Base-by-base conservation (phyloP, 1,140 invertebrate genomes). In the Leguminivora glycinivorella region DNA sequence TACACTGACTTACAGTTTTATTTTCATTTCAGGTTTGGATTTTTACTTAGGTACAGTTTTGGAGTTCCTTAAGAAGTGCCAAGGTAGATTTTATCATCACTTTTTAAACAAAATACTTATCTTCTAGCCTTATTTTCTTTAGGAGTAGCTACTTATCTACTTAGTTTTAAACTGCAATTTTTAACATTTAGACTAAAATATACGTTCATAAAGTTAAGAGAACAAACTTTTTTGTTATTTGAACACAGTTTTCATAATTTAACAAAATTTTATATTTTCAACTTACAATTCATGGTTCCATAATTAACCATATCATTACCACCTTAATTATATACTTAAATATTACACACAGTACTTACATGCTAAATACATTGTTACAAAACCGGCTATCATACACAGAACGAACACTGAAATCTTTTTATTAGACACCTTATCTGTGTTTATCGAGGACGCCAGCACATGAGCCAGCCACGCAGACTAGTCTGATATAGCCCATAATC, bases 291-390 rank as follows among this genome's bases (percentile, higher is more conserved):
- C 6, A 29, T 14, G 31, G 25, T 31, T 63, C n/a, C 26, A 63
- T 29, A 19, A 26, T 63, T 63, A 63, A n/a, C 5, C 25, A 31
- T 63, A 63, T 60, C 26, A 60, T 29, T 17, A 31, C 4, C 25
- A 29, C n/a, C 26, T 31, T 63, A 58, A 58, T 29, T 29, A 52
- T n/a, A 17, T 43, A 34, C 31, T 34, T 43, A n/a, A n/a, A n/a
- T n/a, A 47, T 47, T 47, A 52, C 47, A 22, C 22, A 52, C 40
- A 26, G 24, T 60, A 26, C 58, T 63, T 63, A 63, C 29, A 29
- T 34, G 26, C 26, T 63, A 63, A 29, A 31, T 17, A 63, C 25
- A 29, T 31, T 6, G 26, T 63, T 63, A 31, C 26, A 63, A 63
- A 63, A 63, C 26, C 26, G 58, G 25, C 12, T 58, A 29, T 31